Evolutionary conservation across 2,888 invertebrate species (phyloP), one percentile per base, ranked within the genome.

Genomic region (Catocala fraxini): DNA sequence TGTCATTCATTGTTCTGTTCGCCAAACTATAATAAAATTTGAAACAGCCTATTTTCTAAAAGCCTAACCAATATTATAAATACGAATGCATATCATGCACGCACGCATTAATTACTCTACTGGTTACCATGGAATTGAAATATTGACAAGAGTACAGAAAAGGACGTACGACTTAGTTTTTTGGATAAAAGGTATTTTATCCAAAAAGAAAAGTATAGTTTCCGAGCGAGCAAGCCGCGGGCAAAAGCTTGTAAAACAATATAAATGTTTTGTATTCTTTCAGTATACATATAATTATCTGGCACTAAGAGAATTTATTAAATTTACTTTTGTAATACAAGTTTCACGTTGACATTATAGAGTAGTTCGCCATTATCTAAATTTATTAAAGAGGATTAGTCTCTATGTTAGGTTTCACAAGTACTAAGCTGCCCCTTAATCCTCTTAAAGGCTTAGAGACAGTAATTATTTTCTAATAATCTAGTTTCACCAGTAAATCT

Each of bases 391-490:
- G 42, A 54, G 54, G 61, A 52, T 56, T 62, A 57, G 42, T 48
- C 25, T 12, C 35, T 39, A 35, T 49, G 59, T 72, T 63, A 58
- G 43, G 49, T 75, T 70, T 59, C 59, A 53, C 47, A 57, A 45
- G 46, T 60, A 49, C 51, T 54, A 54, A 46, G 42, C 51, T 10
- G 47, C 11, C 48, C 49, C 51, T 9, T 42, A 69, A 74, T 68
- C 73, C 65, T 51, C 43, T 59, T 56, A 59, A 11, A 39, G 42
- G 52, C 55, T 48, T 51, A 56, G 45, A 39, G 42, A 10, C 6
- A 53, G 15, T 33, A 43, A 62, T 51, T 59, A 51, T 15, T 25
- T 12, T 42, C 12, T 46, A 41, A 39, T 51, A 56, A 48, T 51
- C 39, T 12, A 12, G 12, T 51, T 5, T 34, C 39, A 47, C 5